A percentile compares a stretch with the other conserved stretches of the same genome.
These are phyloP conservation scores for Auanema sp. DNA, from an alignment of 2,888 invertebrate genomes.

Conservation along the genomic window DNA sequence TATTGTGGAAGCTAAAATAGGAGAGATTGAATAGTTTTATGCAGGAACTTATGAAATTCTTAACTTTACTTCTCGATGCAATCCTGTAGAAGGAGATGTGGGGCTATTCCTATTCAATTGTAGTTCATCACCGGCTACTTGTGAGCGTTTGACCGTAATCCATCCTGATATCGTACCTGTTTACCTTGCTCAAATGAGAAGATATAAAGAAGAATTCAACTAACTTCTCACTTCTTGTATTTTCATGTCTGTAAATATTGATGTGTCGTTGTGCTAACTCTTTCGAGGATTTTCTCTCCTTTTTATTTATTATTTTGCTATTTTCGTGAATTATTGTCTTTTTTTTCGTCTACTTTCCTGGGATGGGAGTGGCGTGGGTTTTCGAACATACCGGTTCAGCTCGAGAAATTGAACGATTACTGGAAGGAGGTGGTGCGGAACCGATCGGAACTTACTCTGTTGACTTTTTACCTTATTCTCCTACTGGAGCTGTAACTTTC, in stretches of 20 bases:
- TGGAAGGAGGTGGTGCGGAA: slow-evolving; percentile 25
- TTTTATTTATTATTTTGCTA: background rate
- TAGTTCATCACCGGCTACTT: background rate
- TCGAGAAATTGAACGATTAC: slow-evolving; percentile 26
- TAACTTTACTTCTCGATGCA: background rate
- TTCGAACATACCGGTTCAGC: slow-evolving; percentile 33
- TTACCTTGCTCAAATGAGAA: background rate
- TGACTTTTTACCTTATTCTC: slow-evolving; percentile 36
- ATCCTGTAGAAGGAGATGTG: slow-evolving; percentile 1
- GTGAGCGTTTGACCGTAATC: slow-evolving; percentile 12
- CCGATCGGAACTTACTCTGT: slow-evolving; percentile 25
- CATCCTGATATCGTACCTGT: slow-evolving; percentile 5
- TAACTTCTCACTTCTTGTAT: slow-evolving; percentile 1
- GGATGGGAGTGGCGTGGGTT: slow-evolving; percentile 48
- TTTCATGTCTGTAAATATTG: background rate
- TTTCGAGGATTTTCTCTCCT: background rate
- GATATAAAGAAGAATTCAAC: background rate
- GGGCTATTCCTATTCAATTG: slow-evolving; percentile 12
- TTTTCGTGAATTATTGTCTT: background rate
- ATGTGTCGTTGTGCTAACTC: background rate
- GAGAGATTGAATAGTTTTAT: background rate
- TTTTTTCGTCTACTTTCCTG: background rate
- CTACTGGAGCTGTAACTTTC: slow-evolving; percentile 19
- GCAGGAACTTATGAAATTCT: background rate
- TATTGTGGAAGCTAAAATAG: background rate